phyloP scores from a whole-genome alignment of 2,888 invertebrate genomes.

The Cabera pusaria region DNA sequence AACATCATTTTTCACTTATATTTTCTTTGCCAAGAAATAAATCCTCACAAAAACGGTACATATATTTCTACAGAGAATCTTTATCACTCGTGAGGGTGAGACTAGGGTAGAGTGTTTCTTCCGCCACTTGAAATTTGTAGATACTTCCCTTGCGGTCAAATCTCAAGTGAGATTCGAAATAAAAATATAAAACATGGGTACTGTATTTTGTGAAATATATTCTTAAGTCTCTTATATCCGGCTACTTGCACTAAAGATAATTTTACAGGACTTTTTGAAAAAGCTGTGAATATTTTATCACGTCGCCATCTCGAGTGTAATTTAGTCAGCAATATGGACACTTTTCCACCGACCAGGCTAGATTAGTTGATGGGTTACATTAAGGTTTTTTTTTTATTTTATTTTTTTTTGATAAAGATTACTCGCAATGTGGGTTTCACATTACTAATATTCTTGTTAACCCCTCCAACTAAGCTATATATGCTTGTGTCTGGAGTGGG shows the following conservation, averaged over 20 bases:
- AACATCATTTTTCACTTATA: slow-evolving; percentile 4
- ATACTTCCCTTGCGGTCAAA: slow-evolving; percentile 8
- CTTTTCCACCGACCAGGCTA: no score
- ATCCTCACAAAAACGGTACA: slow-evolving; percentile 17
- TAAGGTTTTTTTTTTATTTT: no score
- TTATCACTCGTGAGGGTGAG: slow-evolving; percentile 15
- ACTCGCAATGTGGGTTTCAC: no score
- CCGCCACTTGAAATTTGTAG: slow-evolving; percentile 23
- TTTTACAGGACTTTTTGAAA: no score
- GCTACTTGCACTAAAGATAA: background rate
- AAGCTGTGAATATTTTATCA: no score
- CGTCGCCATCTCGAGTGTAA: no score
- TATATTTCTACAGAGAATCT: slow-evolving; percentile 14
- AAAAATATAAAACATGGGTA: slow-evolving; percentile 1
- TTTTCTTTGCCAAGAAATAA: slow-evolving; percentile 15
- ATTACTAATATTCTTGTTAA: no score
- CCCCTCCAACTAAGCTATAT: no score
- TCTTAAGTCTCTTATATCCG: background rate
- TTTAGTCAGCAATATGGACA: no score
- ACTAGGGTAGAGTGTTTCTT: slow-evolving; percentile 19
- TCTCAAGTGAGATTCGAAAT: slow-evolving; percentile 12
- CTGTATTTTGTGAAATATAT: background rate
- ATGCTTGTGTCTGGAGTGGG: no score
- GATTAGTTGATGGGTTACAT: no score
- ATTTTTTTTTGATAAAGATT: no score